Evolutionary conservation across 2,888 invertebrate genomes (phyloP).

Genomic region (Sinodicranocentrus sp.): DNA sequence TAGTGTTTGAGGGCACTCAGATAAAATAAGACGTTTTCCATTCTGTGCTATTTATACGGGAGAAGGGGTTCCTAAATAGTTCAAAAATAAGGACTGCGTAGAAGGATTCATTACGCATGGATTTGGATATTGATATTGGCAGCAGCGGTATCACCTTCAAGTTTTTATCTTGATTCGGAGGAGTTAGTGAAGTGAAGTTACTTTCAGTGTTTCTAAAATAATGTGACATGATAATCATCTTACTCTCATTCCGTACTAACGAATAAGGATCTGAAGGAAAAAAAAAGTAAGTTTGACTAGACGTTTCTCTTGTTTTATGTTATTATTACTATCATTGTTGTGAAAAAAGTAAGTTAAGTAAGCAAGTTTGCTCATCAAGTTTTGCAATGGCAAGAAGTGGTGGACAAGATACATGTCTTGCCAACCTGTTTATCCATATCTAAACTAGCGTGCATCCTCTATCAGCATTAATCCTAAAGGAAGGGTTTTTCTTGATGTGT

Average conservation of each 20-base stretch:
- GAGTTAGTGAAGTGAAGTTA: not conserved
- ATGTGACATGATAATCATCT: conserved; percentile 14
- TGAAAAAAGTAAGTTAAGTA: conserved; percentile 21
- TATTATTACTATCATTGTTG: not conserved
- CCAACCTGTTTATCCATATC: conserved; percentile 18
- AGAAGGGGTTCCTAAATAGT: too few relatives aligned
- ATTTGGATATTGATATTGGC: too few relatives aligned
- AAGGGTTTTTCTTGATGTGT: not conserved
- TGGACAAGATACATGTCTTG: not conserved
- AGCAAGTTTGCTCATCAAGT: conserved; percentile 5
- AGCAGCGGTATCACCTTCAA: too few relatives aligned
- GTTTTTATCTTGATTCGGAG: not conserved
- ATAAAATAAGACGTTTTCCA: too few relatives aligned
- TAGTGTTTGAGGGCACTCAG: too few relatives aligned
- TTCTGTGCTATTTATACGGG: too few relatives aligned
- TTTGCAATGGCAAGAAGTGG: not conserved
- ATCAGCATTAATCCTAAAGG: not conserved
- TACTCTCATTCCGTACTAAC: not conserved
- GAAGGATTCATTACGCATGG: too few relatives aligned
- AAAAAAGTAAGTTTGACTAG: conserved; percentile 9
- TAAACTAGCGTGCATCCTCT: not conserved
- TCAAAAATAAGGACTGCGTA: too few relatives aligned
- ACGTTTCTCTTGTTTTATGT: conserved; percentile 1
- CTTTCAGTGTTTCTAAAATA: not conserved
- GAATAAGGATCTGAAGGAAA: not conserved